Evolutionary conservation across 2,888 invertebrate species (phyloP).

Genomic region (Callimorpha dominula): DNA sequence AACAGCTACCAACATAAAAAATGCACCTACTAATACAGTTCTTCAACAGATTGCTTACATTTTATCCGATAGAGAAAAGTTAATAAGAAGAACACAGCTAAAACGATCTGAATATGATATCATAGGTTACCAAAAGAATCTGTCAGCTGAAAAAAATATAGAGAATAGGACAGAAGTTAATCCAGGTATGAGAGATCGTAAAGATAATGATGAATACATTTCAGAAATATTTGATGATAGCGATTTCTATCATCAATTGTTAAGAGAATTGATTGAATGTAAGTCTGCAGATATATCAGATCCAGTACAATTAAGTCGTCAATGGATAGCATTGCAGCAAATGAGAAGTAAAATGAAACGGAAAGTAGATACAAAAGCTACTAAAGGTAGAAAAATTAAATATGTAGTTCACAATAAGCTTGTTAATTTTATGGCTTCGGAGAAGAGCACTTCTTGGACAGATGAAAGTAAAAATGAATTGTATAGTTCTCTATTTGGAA

Average conservation of each 20-base stretch:
- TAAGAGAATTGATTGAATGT: slow-evolving; percentile 96
- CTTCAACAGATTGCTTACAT: slow-evolving; percentile 95
- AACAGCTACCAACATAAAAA: slow-evolving; percentile 88
- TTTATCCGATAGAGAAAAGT: slow-evolving; percentile 91
- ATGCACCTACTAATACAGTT: slow-evolving; percentile 88
- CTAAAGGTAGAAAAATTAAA: slow-evolving; percentile 96
- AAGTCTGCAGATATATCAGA: slow-evolving; percentile 94
- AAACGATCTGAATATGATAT: slow-evolving; percentile 91
- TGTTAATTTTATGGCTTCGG: slow-evolving; percentile 96
- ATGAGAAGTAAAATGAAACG: slow-evolving; percentile 96
- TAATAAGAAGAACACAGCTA: slow-evolving; percentile 92
- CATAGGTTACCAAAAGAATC: slow-evolving; percentile 84
- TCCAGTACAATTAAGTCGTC: slow-evolving; percentile 94
- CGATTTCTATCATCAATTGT: slow-evolving; percentile 98
- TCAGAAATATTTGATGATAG: slow-evolving; percentile 97
- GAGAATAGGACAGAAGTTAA: slow-evolving; percentile 56
- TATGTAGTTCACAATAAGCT: slow-evolving; percentile 95
- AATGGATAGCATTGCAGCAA: slow-evolving; percentile 97
- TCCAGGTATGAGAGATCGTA: slow-evolving; percentile 62
- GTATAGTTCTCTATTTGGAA: slow-evolving; percentile 93
- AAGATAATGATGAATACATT: slow-evolving; percentile 88
- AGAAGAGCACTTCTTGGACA: slow-evolving; percentile 89
- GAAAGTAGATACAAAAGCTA: slow-evolving; percentile 96
- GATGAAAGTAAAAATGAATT: slow-evolving; percentile 93
- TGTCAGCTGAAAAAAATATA: slow-evolving; percentile 51